These are phyloP conservation scores for Ectropis crepuscularia DNA, from an alignment of 2,888 invertebrate species.

Conservation along the genomic window DNA sequence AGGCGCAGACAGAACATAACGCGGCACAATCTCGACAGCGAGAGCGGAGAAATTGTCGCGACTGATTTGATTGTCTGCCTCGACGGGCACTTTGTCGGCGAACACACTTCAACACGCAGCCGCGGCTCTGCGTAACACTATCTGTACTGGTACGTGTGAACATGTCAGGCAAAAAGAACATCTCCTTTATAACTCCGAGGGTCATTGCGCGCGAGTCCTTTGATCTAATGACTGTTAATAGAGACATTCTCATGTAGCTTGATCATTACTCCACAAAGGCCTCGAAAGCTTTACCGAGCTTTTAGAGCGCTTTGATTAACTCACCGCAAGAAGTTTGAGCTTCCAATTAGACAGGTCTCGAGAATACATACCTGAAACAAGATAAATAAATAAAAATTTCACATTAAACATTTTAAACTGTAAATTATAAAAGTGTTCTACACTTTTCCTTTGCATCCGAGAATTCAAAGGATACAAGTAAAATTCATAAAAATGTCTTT, in stretches of 20 bases:
- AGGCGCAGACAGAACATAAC: conserved; percentile 44
- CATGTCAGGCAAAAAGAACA: conserved; percentile 34
- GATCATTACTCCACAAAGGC: conserved; percentile 32
- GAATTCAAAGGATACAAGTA: conserved; percentile 15
- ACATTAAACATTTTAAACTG: no score
- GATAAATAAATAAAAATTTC: conserved; percentile 43
- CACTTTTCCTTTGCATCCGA: neutral
- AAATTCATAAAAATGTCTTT: conserved; percentile 21
- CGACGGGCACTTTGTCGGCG: conserved; percentile 73
- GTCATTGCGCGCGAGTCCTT: conserved; percentile 32
- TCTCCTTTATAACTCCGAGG: conserved; percentile 29
- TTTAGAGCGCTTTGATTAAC: conserved; percentile 31
- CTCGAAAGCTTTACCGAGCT: conserved; percentile 16
- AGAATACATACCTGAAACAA: conserved; percentile 73
- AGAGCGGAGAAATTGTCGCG: conserved; percentile 62
- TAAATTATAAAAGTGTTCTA: no score
- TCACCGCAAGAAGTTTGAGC: conserved; percentile 39
- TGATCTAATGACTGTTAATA: conserved; percentile 35
- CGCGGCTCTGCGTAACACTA: conserved; percentile 23
- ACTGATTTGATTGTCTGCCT: conserved; percentile 72
- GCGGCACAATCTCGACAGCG: conserved; percentile 37
- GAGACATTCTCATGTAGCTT: conserved; percentile 25
- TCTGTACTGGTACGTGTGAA: conserved; percentile 32
- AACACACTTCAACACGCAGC: conserved; percentile 35
- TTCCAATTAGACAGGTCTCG: conserved; percentile 30